phyloP scores from a whole-genome alignment of 2,113 vertebrate genomes.

The Mirounga angustirostris region DNA sequence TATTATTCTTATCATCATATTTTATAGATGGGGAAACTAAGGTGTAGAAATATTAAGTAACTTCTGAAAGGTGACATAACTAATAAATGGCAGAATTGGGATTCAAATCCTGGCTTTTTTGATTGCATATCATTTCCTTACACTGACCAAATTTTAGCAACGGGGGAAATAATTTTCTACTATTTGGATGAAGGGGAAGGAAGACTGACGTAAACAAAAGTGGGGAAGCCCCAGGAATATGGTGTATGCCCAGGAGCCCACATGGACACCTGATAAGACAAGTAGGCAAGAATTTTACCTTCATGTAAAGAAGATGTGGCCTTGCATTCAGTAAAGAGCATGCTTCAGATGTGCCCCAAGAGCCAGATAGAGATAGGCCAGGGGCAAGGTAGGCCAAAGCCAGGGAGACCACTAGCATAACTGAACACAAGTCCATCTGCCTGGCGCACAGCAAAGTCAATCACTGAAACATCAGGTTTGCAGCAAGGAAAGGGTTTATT shows the following conservation, averaged over 20 bases:
- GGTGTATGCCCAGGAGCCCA: not conserved
- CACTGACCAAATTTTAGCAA: not conserved
- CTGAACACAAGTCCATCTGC: not conserved
- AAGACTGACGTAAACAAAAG: not conserved
- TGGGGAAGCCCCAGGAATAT: not conserved
- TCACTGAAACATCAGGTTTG: not conserved
- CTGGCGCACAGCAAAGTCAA: rapidly evolving
- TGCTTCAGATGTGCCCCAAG: not conserved
- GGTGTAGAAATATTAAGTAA: not conserved
- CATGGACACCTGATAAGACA: not conserved
- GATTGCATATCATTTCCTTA: not conserved
- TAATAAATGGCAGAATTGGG: not conserved
- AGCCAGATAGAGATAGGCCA: not conserved
- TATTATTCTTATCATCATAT: not conserved
- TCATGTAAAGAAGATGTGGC: not conserved
- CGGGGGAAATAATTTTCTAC: not conserved
- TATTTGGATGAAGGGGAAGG: not conserved
- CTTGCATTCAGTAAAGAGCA: not conserved
- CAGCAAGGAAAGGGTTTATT: not conserved
- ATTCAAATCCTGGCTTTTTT: not conserved
- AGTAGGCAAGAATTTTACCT: not conserved
- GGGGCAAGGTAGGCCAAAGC: not conserved
- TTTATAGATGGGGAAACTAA: not conserved
- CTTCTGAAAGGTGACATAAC: not conserved
- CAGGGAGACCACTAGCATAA: not conserved